Percentiles rank a stretch among this genome's conserved stretches.
Evolutionary conservation across 2,113 vertebrate species (phyloP).

Genomic region (Alligator mississippiensis): DNA sequence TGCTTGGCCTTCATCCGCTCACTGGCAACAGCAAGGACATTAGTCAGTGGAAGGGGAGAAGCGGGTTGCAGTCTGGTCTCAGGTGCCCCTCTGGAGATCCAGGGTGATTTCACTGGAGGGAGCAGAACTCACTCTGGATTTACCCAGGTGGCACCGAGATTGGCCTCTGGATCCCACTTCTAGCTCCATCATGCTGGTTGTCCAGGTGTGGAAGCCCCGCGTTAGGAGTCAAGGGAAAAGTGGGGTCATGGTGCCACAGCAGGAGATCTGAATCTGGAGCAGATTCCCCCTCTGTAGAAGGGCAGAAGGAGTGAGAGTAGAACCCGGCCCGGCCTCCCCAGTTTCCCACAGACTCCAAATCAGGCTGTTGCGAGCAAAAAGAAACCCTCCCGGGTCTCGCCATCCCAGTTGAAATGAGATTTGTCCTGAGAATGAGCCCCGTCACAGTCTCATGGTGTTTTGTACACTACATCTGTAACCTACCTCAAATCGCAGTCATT

Average conservation of each 20-base stretch:
- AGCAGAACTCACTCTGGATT: not conserved
- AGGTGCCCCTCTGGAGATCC: not conserved
- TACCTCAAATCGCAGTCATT: constrained; percentile 84
- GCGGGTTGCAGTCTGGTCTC: not conserved
- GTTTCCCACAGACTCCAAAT: not conserved
- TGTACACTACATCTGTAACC: constrained; percentile 83
- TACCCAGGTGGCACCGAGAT: not conserved
- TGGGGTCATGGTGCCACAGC: not conserved
- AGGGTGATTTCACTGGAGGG: not conserved
- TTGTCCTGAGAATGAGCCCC: constrained; percentile 33
- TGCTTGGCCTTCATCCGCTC: not conserved
- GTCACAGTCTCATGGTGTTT: constrained; percentile 65
- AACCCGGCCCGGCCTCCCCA: not conserved
- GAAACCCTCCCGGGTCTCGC: not conserved
- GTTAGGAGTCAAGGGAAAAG: not conserved
- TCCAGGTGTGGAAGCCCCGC: not conserved
- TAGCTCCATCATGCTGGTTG: not conserved
- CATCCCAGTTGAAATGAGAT: not conserved
- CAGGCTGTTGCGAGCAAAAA: constrained; percentile 28
- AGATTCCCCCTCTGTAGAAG: no score
- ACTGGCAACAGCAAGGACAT: not conserved
- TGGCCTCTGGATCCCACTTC: not conserved
- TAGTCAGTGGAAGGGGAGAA: not conserved
- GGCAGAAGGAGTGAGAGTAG: not conserved
- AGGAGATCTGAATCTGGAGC: not conserved